Evolutionary conservation across 2,797 vertebrate genomes (phyloP).

Genomic region (Australoheros facetus): DNA sequence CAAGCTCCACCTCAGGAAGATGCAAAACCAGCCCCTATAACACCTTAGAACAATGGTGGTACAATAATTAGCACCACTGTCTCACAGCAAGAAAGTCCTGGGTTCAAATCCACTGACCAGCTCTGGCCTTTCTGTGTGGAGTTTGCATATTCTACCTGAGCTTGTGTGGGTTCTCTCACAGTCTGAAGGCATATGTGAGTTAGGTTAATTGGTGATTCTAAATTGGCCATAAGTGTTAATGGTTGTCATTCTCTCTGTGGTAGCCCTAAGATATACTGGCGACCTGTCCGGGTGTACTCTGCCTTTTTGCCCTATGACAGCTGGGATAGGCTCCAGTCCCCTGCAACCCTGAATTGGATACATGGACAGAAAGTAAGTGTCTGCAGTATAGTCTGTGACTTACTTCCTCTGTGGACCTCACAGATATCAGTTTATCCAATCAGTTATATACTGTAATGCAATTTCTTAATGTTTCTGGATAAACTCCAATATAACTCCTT

Average conservation of each 20-base stretch:
- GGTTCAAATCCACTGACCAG: background rate
- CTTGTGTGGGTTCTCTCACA: background rate
- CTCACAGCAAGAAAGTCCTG: background rate
- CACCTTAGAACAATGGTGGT: background rate
- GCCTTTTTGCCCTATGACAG: background rate
- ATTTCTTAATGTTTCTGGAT: background rate
- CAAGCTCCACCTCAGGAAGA: background rate
- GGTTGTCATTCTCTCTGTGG: background rate
- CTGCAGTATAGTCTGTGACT: background rate
- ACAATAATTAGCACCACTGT: no score
- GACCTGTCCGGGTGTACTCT: background rate
- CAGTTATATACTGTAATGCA: background rate
- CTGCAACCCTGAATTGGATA: background rate
- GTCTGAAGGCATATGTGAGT: background rate
- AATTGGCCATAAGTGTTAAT: background rate
- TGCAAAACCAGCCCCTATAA: background rate
- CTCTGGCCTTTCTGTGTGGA: background rate
- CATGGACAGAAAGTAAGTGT: no score
- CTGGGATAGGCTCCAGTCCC: background rate
- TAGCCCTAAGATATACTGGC: background rate
- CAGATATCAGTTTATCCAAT: background rate
- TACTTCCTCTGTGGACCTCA: background rate
- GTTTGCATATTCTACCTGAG: background rate
- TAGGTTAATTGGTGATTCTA: background rate
- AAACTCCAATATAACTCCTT: background rate